A percentile compares a stretch with the other conserved stretches of the same genome.
These are phyloP conservation scores for Hemaris fuciformis DNA, from an alignment of 2,888 invertebrate species.

Conservation along the genomic window DNA sequence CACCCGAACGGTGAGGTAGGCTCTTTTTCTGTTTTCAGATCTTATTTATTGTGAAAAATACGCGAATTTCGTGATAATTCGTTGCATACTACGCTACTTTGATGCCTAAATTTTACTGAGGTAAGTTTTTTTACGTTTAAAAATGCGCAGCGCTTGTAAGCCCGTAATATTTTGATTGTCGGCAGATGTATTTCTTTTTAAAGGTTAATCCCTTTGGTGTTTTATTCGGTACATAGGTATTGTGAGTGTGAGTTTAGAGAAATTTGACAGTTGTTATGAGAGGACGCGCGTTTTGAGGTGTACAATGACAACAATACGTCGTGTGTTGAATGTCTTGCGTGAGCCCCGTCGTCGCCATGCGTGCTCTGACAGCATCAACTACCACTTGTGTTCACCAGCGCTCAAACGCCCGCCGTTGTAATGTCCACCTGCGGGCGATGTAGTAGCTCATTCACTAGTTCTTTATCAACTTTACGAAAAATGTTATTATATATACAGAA, in stretches of 20 bases:
- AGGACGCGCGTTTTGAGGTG: neutral
- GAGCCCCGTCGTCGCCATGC: slow-evolving; percentile 60
- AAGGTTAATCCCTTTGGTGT: slow-evolving; percentile 60
- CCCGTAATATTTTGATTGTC: slow-evolving; percentile 58
- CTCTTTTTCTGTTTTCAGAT: slow-evolving; percentile 80
- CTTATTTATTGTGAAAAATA: slow-evolving; percentile 74
- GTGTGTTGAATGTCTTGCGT: neutral
- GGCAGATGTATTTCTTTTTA: slow-evolving; percentile 60
- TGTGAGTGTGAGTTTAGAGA: neutral
- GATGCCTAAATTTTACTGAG: slow-evolving; percentile 76
- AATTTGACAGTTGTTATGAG: slow-evolving; percentile 19
- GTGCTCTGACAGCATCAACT: slow-evolving; percentile 54
- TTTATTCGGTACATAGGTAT: neutral
- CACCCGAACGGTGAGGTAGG: slow-evolving; percentile 79
- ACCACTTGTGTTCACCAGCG: neutral
- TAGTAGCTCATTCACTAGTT: neutral
- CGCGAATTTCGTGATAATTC: slow-evolving; percentile 63
- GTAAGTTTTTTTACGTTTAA: slow-evolving; percentile 47
- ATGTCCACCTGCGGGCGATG: neutral
- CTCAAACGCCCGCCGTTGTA: neutral
- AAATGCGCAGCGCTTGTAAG: slow-evolving; percentile 12
- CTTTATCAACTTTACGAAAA: neutral
- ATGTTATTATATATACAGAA: neutral
- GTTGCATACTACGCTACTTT: slow-evolving; percentile 64
- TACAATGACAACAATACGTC: neutral